These are phyloP conservation scores for Nemurella pictetii DNA, from an alignment of 2,888 invertebrate species.

Conservation along the genomic window DNA sequence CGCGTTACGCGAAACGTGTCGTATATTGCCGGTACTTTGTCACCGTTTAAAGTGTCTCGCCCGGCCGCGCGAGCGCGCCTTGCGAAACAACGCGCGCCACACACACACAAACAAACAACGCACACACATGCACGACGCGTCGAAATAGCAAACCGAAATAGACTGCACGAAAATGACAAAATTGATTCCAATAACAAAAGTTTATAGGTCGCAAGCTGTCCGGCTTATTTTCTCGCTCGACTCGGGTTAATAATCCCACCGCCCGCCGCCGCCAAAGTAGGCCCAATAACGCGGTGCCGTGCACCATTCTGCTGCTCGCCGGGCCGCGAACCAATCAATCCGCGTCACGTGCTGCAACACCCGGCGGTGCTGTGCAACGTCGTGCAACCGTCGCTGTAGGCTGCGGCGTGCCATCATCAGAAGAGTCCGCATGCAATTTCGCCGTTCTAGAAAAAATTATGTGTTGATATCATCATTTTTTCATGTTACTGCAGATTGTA, in stretches of 20 bases:
- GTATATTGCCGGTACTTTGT: not conserved
- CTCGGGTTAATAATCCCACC: not conserved
- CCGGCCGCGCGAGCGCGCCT: not conserved
- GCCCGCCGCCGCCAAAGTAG: not conserved
- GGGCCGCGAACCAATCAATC: no score
- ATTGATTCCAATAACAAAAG: not conserved
- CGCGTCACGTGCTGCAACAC: no score
- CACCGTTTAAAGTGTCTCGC: not conserved
- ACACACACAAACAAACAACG: no score
- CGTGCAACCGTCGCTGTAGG: no score
- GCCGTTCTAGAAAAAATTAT: no score
- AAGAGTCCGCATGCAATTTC: no score
- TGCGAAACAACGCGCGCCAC: not conserved
- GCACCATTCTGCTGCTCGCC: no score
- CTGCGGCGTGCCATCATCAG: no score
- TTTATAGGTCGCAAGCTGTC: not conserved
- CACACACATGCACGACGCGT: not conserved
- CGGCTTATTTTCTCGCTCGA: not conserved
- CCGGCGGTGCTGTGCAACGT: no score
- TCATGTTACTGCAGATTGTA: no score
- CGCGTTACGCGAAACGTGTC: not conserved
- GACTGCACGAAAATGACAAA: not conserved
- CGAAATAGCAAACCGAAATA: not conserved
- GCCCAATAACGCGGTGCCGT: no score
- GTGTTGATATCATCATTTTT: no score